Evolutionary conservation across 2,888 invertebrate species (phyloP).

Genomic region (Xanthorhoe designata): DNA sequence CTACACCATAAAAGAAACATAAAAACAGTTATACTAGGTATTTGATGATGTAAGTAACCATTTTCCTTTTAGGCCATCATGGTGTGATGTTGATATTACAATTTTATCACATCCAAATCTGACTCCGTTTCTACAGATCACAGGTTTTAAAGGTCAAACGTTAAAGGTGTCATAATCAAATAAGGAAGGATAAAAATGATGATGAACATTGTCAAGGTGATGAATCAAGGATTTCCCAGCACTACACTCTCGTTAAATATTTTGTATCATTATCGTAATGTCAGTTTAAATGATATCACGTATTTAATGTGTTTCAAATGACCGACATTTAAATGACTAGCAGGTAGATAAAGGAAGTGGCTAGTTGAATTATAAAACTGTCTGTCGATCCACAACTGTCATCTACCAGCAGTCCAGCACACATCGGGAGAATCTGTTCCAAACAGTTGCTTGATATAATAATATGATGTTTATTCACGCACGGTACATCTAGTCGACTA

Average conservation of each 20-base stretch:
- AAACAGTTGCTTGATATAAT: too few relatives aligned
- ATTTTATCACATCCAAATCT: conserved; percentile 28
- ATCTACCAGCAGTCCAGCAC: too few relatives aligned
- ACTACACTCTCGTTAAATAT: conserved; percentile 9
- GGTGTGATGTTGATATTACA: conserved; percentile 18
- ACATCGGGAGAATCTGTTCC: too few relatives aligned
- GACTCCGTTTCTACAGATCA: conserved; percentile 6
- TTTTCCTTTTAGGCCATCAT: conserved; percentile 1
- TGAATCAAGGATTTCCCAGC: conserved; percentile 20
- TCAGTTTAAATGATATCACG: conserved; percentile 6
- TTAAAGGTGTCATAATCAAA: conserved; percentile 29
- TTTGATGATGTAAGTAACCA: conserved; percentile 2
- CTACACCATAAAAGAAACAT: background rate
- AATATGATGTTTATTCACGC: too few relatives aligned
- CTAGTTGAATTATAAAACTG: background rate
- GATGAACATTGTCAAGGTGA: conserved; percentile 25
- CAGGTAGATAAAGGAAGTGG: background rate
- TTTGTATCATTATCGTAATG: conserved; percentile 13
- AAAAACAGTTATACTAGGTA: background rate
- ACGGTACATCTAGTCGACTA: too few relatives aligned
- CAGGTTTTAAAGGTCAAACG: conserved; percentile 18
- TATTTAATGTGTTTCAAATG: conserved; percentile 4
- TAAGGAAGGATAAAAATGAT: conserved; percentile 22
- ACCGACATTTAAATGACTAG: background rate
- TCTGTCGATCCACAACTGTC: background rate